Evolutionary conservation across 2,888 invertebrate genomes (phyloP).

Genomic region (Odontothrips loti): DNA sequence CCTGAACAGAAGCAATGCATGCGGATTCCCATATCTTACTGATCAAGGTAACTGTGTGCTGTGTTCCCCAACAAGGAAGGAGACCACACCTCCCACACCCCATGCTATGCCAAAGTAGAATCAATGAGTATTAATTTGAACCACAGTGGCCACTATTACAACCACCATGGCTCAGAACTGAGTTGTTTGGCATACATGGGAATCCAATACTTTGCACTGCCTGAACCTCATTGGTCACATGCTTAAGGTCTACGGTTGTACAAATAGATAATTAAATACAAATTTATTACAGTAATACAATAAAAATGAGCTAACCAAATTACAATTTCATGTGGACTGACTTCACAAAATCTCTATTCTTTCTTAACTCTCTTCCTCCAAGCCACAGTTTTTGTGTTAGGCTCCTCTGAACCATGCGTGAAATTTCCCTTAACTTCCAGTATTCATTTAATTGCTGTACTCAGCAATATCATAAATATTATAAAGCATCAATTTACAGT

Average conservation of each 20-base stretch:
- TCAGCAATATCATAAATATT: constrained; percentile 16
- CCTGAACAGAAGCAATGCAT: constrained; percentile 8
- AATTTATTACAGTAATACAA: constrained; percentile 24
- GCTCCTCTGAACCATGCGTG: constrained; percentile 1
- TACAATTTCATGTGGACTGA: constrained; percentile 25
- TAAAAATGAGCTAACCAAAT: constrained; percentile 25
- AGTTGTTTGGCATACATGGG: constrained; percentile 12
- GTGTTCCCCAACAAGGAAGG: constrained; percentile 2
- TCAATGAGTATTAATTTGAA: constrained; percentile 13
- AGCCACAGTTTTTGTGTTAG: constrained; percentile 9
- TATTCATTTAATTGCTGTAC: neutral
- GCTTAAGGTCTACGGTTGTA: constrained; percentile 20
- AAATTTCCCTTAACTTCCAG: constrained; percentile 6
- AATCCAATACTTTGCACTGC: constrained; percentile 2
- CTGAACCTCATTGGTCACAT: constrained; percentile 23
- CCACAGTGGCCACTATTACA: no score
- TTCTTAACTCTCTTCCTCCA: constrained; percentile 15
- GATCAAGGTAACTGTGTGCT: constrained; percentile 17
- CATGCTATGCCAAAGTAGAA: neutral
- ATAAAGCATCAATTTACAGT: constrained; percentile 27
- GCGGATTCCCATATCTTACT: constrained; percentile 5
- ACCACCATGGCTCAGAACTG: neutral
- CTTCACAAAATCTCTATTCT: neutral
- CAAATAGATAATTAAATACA: constrained; percentile 23
- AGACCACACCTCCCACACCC: constrained; percentile 12